phyloP scores from a whole-genome alignment of 1,140 invertebrate genomes.

The Formica exsecta region DNA sequence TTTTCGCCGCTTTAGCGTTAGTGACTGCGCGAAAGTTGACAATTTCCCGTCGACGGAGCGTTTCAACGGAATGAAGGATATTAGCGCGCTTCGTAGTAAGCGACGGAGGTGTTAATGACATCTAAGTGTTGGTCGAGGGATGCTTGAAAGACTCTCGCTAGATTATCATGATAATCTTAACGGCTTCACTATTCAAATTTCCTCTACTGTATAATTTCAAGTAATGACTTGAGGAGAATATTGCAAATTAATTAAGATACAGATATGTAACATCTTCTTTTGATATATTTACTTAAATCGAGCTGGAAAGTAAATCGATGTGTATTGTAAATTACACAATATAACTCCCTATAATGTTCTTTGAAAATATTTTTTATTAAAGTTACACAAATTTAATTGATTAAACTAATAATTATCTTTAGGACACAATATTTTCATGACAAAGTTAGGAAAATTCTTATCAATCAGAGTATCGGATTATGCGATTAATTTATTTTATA shows the following conservation, averaged over 20 bases:
- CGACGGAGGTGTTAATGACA: conserved; percentile 40
- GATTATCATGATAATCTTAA: conserved; percentile 49
- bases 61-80: conserved; percentile 43
- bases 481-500: not conserved
- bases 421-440: not conserved
- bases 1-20: not conserved
- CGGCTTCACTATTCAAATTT: conserved; percentile 18
- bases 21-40: not conserved
- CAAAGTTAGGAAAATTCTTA: not conserved
- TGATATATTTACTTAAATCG: not conserved
- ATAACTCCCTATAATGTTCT: not conserved
- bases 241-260: conserved; percentile 42
- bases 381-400: not conserved
- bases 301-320: not conserved
- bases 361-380: too few relatives aligned
- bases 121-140: conserved; percentile 39
- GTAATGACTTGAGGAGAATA: not conserved
- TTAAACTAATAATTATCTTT: not conserved
- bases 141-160: conserved; percentile 44
- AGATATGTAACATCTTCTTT: not conserved
- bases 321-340: not conserved
- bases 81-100: not conserved
- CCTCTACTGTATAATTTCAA: conserved; percentile 38
- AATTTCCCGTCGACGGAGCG: not conserved
- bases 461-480: not conserved